Conservation (phyloP, 2,888 invertebrate species). For the Dioctria linearis region DNA sequence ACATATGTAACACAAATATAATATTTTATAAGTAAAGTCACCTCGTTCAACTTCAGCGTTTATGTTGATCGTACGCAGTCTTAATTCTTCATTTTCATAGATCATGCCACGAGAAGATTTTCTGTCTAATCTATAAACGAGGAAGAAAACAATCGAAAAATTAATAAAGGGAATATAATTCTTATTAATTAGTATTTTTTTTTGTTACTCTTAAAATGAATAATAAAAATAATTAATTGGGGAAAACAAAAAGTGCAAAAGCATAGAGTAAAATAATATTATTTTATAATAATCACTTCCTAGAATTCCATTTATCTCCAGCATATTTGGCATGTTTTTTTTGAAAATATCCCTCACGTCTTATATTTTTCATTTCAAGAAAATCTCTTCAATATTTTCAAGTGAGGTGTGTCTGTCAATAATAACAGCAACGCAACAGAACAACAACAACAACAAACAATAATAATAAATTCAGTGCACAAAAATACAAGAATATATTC, state of each 20-base stretch:
- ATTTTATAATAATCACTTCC: slow-evolving; percentile 50
- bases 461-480: too few species aligned
- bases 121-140: slow-evolving; percentile 81
- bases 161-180: neutral
- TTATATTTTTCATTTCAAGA: slow-evolving; percentile 26
- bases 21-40: slow-evolving; percentile 67
- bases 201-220: neutral
- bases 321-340: slow-evolving; percentile 51
- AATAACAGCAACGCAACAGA: too few species aligned
- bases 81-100: slow-evolving; percentile 92
- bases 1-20: slow-evolving; percentile 11
- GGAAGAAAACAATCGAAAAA: neutral
- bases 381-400: neutral
- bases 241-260: neutral
- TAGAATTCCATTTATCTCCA: slow-evolving; percentile 51
- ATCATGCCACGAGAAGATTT: slow-evolving; percentile 94
- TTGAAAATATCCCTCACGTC: slow-evolving; percentile 32
- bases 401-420: neutral
- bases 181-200: neutral
- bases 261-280: neutral
- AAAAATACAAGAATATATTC: too few species aligned
- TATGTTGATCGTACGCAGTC: slow-evolving; percentile 90
- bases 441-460: too few species aligned
- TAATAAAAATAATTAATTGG: neutral
- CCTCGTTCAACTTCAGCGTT: slow-evolving; percentile 94